These are phyloP conservation scores for Dryobotodes eremita DNA, from an alignment of 2,888 invertebrate genomes.

Conservation along the genomic window DNA sequence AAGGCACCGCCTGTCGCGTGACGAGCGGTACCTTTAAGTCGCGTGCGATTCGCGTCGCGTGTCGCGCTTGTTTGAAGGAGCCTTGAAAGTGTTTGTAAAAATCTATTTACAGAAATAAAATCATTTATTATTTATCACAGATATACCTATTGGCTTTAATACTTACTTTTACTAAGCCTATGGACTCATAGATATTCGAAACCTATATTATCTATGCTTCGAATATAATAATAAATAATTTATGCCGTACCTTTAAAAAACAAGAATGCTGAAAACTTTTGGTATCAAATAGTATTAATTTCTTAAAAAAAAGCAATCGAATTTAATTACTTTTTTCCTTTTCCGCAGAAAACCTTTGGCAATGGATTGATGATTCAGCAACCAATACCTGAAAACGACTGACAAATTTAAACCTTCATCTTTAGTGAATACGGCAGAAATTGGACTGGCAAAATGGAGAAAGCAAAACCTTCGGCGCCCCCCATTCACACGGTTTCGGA, in stretches of 20 bases:
- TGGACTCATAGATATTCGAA: not conserved
- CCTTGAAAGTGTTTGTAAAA: too few species aligned
- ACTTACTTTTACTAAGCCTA: not conserved
- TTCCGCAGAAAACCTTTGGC: slow-evolving; percentile 47
- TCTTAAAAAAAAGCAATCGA: not conserved
- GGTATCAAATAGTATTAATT: not conserved
- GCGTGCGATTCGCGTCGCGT: too few species aligned
- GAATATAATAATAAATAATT: not conserved
- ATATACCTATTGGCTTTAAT: not conserved
- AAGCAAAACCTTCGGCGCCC: slow-evolving; percentile 72
- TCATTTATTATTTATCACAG: too few species aligned
- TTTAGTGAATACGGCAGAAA: slow-evolving; percentile 27
- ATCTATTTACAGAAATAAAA: too few species aligned
- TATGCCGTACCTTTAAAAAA: not conserved
- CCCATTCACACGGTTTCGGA: slow-evolving; percentile 74
- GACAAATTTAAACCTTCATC: slow-evolving; percentile 9
- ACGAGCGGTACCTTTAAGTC: too few species aligned
- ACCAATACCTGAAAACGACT: not conserved
- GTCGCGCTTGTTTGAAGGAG: too few species aligned
- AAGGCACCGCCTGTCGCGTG: too few species aligned
- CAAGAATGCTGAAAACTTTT: not conserved
- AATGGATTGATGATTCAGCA: slow-evolving; percentile 55
- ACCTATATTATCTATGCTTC: not conserved
- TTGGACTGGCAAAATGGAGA: slow-evolving; percentile 69
- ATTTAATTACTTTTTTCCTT: slow-evolving; percentile 33